phyloP scores from a whole-genome alignment of 1,140 invertebrate species.

The Aphis gossypii region DNA sequence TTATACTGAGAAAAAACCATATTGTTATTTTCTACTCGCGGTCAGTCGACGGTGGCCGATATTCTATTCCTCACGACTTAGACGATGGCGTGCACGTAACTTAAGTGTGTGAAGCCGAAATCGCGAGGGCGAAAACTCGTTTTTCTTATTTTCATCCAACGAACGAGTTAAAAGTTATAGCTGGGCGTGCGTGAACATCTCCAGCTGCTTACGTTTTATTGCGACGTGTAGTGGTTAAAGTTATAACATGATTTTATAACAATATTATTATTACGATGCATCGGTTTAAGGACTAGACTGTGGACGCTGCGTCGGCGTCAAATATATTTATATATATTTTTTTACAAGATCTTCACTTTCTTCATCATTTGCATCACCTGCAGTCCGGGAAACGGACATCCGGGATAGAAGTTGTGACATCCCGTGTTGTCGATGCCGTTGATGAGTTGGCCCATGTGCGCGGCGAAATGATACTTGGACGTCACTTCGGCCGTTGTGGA shows the following conservation, averaged over 20 bases:
- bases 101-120: not conserved
- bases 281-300: conserved; percentile 35
- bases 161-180: not conserved
- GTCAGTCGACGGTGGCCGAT: not conserved
- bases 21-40: not conserved
- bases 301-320: not conserved
- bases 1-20: not conserved
- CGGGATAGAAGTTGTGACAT: conserved; percentile 76
- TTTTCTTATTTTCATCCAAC: not conserved
- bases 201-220: not conserved
- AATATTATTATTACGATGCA: not conserved
- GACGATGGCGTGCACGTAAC: not conserved
- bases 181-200: no score
- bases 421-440: conserved; percentile 74
- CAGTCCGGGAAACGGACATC: conserved; percentile 72
- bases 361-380: conserved; percentile 76
- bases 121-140: not conserved
- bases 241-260: not conserved
- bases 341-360: conserved; percentile 65
- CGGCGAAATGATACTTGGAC: conserved; percentile 81
- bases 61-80: not conserved
- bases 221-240: not conserved
- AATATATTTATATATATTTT: no score
- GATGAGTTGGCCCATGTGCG: conserved; percentile 82
- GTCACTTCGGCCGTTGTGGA: conserved; percentile 71